Base-by-base conservation (phyloP, 2,113 vertebrate genomes). In the Taurulus bubalis region DNA sequence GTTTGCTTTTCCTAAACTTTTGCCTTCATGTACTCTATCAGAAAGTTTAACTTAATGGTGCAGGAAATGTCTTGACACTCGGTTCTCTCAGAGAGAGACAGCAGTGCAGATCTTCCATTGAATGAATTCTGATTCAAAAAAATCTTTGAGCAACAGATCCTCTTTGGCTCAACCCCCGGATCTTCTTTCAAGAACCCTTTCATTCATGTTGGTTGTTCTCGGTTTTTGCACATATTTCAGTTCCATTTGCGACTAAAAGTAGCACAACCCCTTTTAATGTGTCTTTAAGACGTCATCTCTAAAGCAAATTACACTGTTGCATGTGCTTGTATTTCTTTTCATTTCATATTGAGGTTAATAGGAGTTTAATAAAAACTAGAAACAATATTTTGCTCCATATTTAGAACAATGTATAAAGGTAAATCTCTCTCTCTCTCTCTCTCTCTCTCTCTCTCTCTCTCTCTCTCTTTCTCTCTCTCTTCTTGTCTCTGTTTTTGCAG, bases 1-100 rank as follows among this genome's bases (percentile, higher is more conserved):
- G n/a, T 75, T 55, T 40, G n/a, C 32, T 47, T 60, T 42, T 60
- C 38, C 58, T 38, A 8, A 75, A 74, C 47, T 75, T 55, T 65
- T 20, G 11, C 45, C 24, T 55, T 40, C 32, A 75, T 30, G n/a
- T 3, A 8, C 47, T 75, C 47, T 11, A 64, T 8, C 56, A 78
- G 7, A 22, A 78, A 78, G 66, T 45, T 70, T 5, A 60, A 62
- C 2, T 70, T 53, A 40, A 78, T 53, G 56, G 34, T 20, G 49
- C 60, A 30, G 69, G 69, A 72, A 66, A 56, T 28, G 20, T 65
- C 36, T 36, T 32, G 26, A 22, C 59, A 4, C 28, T 60, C 2
- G 20, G 4, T 32, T 32, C 64, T 67, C 64, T 56, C 34, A 45
- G 36, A 58, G 36, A 24, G 36, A 77, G 26, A 58, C 56, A 30